Evolutionary conservation across 2,113 vertebrate species (phyloP), one percentile per base, ranked within the genome.

Genomic region (Stigmatopora argus): DNA sequence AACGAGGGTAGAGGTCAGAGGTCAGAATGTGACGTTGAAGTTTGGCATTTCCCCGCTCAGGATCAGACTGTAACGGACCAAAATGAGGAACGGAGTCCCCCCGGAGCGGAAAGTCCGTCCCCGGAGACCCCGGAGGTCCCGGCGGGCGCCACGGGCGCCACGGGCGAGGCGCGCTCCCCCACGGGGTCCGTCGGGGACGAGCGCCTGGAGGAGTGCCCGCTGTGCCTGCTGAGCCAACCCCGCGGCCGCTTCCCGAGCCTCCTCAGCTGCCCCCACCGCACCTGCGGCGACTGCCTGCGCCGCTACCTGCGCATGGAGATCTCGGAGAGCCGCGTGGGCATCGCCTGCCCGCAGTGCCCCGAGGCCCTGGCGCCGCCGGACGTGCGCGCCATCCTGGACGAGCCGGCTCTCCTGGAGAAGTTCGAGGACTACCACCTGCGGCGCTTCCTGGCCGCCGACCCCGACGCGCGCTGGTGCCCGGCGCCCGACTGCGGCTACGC

Each of bases 401-500:
- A 94, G 73, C 81, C 57, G 0, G 78, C 83, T 44, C 83, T 94
- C 58, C 86, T 93, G 0, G 90, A 93, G 67, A 90, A 92, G 65
- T 94, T 94, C 0, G 92, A 94, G 64, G 92, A 94, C 67, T 94
- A 90, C 77, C 91, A 93, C 71, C 75, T 94, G 69, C 86, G 92
- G 0, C 90, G 92, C 18, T 92, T 92, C 72, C 87, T 95, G 46
- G 89, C 87, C 8, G 78, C 93, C 0, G 93, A 94, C 45, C 92
- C 92, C 0, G 83, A 92, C 69, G 92, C 93, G 0, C 91, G 93
- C 62, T 94, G 94, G 93, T 94, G 94, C 60, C 94, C 93, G 0
- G 92, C 93, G 0, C 93, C 94, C 0, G 90, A 93, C 84, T 95
- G 94, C 92, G 94, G 94, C 79, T 94, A 92, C 0, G 93, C 92